Evolutionary conservation across 1,140 invertebrate genomes (phyloP).

Genomic region (Phenacoccus solenopsis): DNA sequence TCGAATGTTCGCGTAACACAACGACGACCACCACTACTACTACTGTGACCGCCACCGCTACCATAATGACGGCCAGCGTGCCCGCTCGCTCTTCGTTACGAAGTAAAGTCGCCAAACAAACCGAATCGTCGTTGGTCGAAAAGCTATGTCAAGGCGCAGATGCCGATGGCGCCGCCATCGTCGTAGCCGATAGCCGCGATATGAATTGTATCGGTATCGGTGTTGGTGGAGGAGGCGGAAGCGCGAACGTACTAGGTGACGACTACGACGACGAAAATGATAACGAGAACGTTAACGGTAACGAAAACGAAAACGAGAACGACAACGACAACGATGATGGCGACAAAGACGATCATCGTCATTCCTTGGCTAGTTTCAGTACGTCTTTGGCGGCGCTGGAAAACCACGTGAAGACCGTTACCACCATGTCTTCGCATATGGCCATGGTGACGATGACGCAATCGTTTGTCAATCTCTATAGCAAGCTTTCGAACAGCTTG

Average conservation of each 20-base stretch:
- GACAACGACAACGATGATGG: slow-evolving; percentile 26
- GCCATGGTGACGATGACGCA: slow-evolving; percentile 35
- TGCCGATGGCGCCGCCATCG: neutral
- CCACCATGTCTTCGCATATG: slow-evolving; percentile 41
- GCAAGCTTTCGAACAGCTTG: slow-evolving; percentile 27
- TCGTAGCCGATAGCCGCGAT: neutral
- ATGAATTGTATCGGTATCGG: neutral
- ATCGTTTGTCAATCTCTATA: slow-evolving; percentile 35
- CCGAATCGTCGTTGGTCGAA: neutral
- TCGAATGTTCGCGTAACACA: too few species aligned
- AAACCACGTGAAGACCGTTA: slow-evolving; percentile 56
- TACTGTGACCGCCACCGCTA: too few species aligned
- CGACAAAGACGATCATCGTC: slow-evolving; percentile 37
- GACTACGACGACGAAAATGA: slow-evolving; percentile 9
- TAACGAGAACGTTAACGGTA: neutral
- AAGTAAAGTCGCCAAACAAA: neutral
- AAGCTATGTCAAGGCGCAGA: neutral
- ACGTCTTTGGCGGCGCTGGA: slow-evolving; percentile 60
- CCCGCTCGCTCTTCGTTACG: too few species aligned
- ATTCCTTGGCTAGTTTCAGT: slow-evolving; percentile 43
- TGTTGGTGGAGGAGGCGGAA: neutral
- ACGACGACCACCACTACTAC: neutral
- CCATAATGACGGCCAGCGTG: too few species aligned
- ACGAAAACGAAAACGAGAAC: slow-evolving; percentile 31
- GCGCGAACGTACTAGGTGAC: neutral